phyloP scores from a whole-genome alignment of 2,797 vertebrate genomes.

The Coregonus sp. region DNA sequence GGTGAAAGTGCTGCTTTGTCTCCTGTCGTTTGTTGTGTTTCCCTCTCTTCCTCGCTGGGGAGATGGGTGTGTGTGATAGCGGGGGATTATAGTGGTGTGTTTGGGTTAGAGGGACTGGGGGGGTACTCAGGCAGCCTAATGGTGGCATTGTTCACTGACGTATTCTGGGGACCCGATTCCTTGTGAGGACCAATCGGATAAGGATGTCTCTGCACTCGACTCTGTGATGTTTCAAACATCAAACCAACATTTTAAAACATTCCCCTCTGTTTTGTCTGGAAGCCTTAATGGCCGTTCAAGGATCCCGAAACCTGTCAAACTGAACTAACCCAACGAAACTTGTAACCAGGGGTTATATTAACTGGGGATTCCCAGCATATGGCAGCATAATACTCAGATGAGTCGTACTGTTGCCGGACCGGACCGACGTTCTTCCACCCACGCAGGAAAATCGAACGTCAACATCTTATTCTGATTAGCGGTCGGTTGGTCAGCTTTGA shows the following conservation, averaged over 20 bases:
- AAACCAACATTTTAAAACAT: slow-evolving; percentile 50
- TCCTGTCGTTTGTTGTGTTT: slow-evolving; percentile 69
- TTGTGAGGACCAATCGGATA: slow-evolving; percentile 30
- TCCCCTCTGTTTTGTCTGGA: slow-evolving; percentile 65
- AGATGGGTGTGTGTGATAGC: slow-evolving; percentile 69
- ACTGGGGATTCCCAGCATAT: slow-evolving; percentile 17
- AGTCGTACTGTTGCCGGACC: slow-evolving; percentile 7
- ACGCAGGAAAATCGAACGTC: slow-evolving; percentile 1
- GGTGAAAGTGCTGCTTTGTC: slow-evolving; percentile 76
- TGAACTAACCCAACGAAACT: slow-evolving; percentile 39
- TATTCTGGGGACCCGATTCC: slow-evolving; percentile 53
- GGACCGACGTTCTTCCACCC: not conserved
- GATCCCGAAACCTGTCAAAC: slow-evolving; percentile 29
- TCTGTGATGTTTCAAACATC: slow-evolving; percentile 65
- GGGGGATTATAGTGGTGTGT: slow-evolving; percentile 69
- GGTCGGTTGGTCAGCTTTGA: slow-evolving; percentile 44
- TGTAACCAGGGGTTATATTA: slow-evolving; percentile 35
- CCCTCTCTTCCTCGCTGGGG: slow-evolving; percentile 60
- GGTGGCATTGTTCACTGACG: slow-evolving; percentile 47
- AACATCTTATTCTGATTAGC: slow-evolving; percentile 39
- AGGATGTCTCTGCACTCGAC: slow-evolving; percentile 47
- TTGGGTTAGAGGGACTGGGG: slow-evolving; percentile 64
- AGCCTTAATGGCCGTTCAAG: slow-evolving; percentile 47
- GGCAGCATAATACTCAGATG: slow-evolving; percentile 5
- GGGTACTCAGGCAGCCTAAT: slow-evolving; percentile 49